Evolutionary conservation across 2,888 invertebrate genomes (phyloP).

Genomic region (Ceriagrion tenellum): DNA sequence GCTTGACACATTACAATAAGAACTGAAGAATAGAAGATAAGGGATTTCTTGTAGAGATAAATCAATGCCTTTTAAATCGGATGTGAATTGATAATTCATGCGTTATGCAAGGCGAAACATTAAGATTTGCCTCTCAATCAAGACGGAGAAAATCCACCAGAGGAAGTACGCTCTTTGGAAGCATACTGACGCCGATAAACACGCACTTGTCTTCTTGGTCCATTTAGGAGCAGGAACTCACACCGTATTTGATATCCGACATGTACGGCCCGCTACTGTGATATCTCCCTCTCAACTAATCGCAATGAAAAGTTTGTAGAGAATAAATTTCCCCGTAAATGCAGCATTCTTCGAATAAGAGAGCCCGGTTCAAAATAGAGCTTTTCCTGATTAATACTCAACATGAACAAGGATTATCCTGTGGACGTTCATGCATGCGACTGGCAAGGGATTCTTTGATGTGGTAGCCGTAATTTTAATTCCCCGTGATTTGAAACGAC

Average conservation of each 20-base stretch:
- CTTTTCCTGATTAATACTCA: background rate
- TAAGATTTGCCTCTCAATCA: background rate
- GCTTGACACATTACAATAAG: too few species aligned
- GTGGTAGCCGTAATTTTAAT: background rate
- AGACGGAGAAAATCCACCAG: background rate
- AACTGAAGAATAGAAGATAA: too few species aligned
- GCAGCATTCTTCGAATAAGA: background rate
- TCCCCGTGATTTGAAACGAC: background rate
- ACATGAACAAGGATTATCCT: background rate
- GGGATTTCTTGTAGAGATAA: too few species aligned
- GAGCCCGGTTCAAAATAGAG: background rate
- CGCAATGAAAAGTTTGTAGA: background rate
- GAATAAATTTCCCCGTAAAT: background rate
- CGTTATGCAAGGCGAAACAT: too few species aligned
- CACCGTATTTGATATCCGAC: background rate
- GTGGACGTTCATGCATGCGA: background rate
- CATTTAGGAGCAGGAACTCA: background rate
- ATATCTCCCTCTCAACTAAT: background rate
- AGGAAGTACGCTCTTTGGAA: background rate
- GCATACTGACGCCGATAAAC: background rate
- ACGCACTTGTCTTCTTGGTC: background rate
- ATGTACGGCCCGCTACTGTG: background rate
- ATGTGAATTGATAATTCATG: too few species aligned
- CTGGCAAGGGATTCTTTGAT: background rate
- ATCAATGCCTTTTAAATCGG: too few species aligned